Percentiles rank a stretch among this genome's conserved stretches.
These are phyloP conservation scores for Pampus argenteus DNA, from an alignment of 2,797 vertebrate genomes.

Conservation along the genomic window DNA sequence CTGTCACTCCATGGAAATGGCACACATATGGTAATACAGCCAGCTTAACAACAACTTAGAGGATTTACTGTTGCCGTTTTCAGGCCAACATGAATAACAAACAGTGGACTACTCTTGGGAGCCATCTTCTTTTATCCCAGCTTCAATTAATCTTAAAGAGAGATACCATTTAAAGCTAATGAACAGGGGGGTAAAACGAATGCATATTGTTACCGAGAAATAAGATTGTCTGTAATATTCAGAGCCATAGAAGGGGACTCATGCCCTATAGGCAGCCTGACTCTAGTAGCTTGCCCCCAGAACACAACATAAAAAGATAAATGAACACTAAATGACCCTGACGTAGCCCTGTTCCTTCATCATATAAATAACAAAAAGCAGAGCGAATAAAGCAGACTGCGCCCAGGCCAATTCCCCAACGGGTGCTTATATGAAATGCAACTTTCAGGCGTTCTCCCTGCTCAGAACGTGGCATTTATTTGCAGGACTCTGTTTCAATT, in stretches of 20 bases:
- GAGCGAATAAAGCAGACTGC: constrained; percentile 84
- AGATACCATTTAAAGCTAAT: constrained; percentile 84
- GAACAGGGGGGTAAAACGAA: constrained; percentile 71
- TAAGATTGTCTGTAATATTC: constrained; percentile 59
- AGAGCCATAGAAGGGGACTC: constrained; percentile 30
- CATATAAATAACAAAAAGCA: constrained; percentile 91
- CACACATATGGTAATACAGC: constrained; percentile 88
- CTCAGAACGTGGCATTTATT: constrained; percentile 89
- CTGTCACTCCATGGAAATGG: constrained; percentile 87
- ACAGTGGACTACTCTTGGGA: constrained; percentile 80
- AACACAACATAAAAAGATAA: constrained; percentile 76
- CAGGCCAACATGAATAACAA: constrained; percentile 83
- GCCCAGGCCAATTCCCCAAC: constrained; percentile 85
- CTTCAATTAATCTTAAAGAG: constrained; percentile 86
- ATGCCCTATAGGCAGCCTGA: constrained; percentile 42
- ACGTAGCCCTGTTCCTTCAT: constrained; percentile 85
- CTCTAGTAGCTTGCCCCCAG: constrained; percentile 50
- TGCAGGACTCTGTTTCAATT: constrained; percentile 91
- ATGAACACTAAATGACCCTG: constrained; percentile 81
- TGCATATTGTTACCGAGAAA: constrained; percentile 70
- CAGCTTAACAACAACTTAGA: constrained; percentile 86
- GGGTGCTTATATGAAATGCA: constrained; percentile 91
- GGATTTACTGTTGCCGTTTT: constrained; percentile 87
- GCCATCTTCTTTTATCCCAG: constrained; percentile 81
- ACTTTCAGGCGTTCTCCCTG: constrained; percentile 81